Evolutionary conservation across 2,797 vertebrate species (phyloP).

Genomic region (Ficedula albicollis): DNA sequence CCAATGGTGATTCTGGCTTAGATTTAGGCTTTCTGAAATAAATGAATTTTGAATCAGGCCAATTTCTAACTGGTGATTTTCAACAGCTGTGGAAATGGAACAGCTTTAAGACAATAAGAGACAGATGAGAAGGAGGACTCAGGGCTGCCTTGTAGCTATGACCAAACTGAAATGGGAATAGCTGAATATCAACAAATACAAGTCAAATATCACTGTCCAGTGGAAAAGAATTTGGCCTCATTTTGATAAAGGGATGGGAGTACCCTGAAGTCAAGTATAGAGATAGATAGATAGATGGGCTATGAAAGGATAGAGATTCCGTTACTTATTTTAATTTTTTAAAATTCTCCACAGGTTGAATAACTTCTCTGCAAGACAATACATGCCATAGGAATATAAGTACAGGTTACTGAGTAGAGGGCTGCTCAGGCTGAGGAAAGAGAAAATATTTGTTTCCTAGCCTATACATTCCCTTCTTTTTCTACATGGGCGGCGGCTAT

Average conservation of each 20-base stretch:
- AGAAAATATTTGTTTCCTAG: neutral
- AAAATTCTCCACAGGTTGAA: neutral
- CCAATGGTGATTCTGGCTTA: neutral
- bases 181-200: neutral
- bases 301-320: neutral
- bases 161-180: neutral
- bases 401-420: neutral
- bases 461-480: neutral
- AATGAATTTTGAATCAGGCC: neutral
- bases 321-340: neutral
- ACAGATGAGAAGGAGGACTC: neutral
- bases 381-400: neutral
- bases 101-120: neutral
- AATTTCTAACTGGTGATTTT: neutral
- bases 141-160: neutral
- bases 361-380: neutral
- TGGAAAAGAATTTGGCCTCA: neutral
- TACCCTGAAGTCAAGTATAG: neutral
- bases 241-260: neutral
- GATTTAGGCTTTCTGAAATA: neutral
- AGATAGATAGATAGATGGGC: too few relatives aligned
- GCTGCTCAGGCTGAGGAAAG: neutral
- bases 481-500: accelerated
- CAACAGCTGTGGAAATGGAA: neutral
- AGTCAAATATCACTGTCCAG: neutral